A percentile compares a stretch with the other conserved stretches of the same genome.
Conservation (phyloP, 2,797 vertebrate genomes). For the Knipowitschia caucasica region DNA sequence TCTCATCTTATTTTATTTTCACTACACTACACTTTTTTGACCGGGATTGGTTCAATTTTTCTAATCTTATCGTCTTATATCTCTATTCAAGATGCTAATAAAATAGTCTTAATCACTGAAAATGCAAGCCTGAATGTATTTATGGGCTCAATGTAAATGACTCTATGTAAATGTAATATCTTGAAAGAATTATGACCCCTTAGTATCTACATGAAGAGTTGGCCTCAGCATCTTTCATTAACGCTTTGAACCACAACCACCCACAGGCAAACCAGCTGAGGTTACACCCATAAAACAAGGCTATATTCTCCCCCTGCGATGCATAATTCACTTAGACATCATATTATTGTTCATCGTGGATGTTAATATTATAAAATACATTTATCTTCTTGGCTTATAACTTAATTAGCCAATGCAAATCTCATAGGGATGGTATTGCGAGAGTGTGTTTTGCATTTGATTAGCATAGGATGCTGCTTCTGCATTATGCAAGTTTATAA, state of each 20-base stretch:
- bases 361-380: background rate
- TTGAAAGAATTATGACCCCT: background rate
- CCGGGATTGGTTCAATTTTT: too few relatives aligned
- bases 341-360: background rate
- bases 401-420: background rate
- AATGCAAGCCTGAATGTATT: background rate
- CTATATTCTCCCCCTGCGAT: background rate
- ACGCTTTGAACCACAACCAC: conserved; percentile 1
- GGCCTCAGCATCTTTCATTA: background rate
- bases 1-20: too few relatives aligned
- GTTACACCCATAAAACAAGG: conserved; percentile 2
- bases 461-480: background rate
- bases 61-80: too few relatives aligned
- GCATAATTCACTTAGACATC: background rate
- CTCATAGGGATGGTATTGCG: background rate
- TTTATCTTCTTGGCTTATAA: background rate
- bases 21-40: too few relatives aligned
- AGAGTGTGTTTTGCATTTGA: background rate
- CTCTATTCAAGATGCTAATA: background rate
- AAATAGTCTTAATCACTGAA: background rate
- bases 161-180: background rate
- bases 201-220: background rate
- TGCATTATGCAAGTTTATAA: background rate
- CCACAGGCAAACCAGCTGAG: conserved; percentile 5
- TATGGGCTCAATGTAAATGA: background rate